These are phyloP conservation scores for Diarsia brunnea DNA, from an alignment of 2,888 invertebrate genomes.

Conservation along the genomic window DNA sequence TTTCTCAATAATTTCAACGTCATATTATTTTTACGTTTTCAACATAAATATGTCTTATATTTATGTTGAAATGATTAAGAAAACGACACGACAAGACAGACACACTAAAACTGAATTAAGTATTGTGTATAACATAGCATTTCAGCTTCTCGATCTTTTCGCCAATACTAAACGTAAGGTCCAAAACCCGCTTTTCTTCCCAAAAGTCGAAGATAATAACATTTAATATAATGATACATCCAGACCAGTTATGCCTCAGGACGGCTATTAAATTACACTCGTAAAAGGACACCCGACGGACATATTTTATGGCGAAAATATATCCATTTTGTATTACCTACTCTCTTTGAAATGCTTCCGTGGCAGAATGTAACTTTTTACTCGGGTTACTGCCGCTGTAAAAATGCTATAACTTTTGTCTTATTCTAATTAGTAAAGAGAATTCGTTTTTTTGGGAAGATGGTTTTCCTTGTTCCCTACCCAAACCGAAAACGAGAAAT, in stretches of 20 bases:
- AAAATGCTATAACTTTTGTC: slow-evolving; percentile 49
- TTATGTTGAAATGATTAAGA: background rate
- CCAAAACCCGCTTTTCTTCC: slow-evolving; percentile 1
- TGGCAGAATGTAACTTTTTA: slow-evolving; percentile 37
- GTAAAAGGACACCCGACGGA: slow-evolving; percentile 56
- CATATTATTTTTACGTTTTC: too few relatives aligned
- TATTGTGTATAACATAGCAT: background rate
- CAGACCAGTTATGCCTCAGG: slow-evolving; percentile 24
- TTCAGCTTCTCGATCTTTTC: background rate
- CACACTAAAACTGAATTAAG: background rate
- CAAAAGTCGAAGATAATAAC: slow-evolving; percentile 26
- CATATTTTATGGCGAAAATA: slow-evolving; percentile 60
- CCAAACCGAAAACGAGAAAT: background rate
- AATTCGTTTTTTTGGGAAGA: slow-evolving; percentile 28
- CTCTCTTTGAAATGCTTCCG: slow-evolving; percentile 40
- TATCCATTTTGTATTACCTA: slow-evolving; percentile 46
- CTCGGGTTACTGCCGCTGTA: slow-evolving; percentile 29
- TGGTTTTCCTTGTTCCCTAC: background rate
- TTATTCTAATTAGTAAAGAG: slow-evolving; percentile 54
- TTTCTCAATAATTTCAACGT: too few relatives aligned
- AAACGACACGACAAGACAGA: background rate
- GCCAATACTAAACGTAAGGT: background rate
- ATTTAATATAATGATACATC: slow-evolving; percentile 43
- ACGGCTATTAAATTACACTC: slow-evolving; percentile 59
- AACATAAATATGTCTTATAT: background rate